Evolutionary conservation across 2,113 vertebrate species (phyloP).

Genomic region (Mastomys coucha): DNA sequence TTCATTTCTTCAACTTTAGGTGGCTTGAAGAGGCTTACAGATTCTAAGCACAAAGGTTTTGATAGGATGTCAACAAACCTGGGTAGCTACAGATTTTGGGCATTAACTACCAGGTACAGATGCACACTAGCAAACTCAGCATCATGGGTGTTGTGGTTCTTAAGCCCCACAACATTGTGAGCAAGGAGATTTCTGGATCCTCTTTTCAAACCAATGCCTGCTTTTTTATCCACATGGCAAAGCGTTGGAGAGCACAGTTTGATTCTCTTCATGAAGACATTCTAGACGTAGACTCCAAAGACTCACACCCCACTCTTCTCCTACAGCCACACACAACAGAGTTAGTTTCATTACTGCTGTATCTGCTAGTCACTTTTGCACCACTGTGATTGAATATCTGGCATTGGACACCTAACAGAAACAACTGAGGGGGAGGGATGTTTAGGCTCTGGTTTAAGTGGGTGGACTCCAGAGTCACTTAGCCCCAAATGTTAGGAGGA

Average conservation of each 20-base stretch:
- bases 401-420: neutral
- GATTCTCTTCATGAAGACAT: constrained; percentile 45
- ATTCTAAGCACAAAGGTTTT: neutral
- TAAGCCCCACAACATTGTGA: neutral
- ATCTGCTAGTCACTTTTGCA: neutral
- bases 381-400: neutral
- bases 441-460: neutral
- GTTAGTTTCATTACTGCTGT: constrained; percentile 29
- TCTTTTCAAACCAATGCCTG: constrained; percentile 5
- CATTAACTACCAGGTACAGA: neutral
- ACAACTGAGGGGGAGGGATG: neutral
- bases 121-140: neutral
- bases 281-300: constrained; percentile 27
- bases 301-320: constrained; percentile 5
- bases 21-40: neutral
- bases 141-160: neutral
- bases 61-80: neutral
- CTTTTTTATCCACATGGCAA: neutral
- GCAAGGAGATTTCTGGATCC: neutral
- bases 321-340: neutral
- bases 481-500: neutral
- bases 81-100: neutral
- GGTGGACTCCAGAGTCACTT: neutral
- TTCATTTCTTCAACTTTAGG: neutral
- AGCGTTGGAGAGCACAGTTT: constrained; percentile 16